These are phyloP conservation scores for Hypsopygia costalis DNA, from an alignment of 2,888 invertebrate genomes.

Conservation along the genomic window DNA sequence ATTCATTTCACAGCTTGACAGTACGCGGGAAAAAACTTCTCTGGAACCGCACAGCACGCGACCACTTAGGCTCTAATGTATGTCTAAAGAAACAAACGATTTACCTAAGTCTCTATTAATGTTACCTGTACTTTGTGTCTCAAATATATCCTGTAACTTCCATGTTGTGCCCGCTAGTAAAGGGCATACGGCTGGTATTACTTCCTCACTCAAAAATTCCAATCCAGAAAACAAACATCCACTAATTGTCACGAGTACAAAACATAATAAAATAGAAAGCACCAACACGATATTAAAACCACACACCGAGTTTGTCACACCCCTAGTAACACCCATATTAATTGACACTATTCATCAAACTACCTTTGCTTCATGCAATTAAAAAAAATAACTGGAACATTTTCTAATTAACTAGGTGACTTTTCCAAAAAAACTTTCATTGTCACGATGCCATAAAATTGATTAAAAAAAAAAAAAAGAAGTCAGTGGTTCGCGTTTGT, in stretches of 20 bases:
- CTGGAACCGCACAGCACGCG: too few species aligned
- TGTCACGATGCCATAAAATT: not conserved
- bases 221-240: constrained; percentile 50
- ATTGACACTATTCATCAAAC: constrained; percentile 18
- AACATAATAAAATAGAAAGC: constrained; percentile 30
- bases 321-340: constrained; percentile 31
- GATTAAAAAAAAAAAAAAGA: constrained; percentile 14
- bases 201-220: constrained; percentile 54
- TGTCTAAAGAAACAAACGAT: too few species aligned
- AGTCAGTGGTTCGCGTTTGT: constrained; percentile 1
- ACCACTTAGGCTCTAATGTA: too few species aligned
- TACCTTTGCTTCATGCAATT: constrained; percentile 12
- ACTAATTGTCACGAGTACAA: constrained; percentile 34
- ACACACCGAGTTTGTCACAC: constrained; percentile 28
- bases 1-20: too few species aligned
- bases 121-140: constrained; percentile 43
- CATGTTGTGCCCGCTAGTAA: constrained; percentile 43
- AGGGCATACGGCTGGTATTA: constrained; percentile 50
- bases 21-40: too few species aligned
- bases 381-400: constrained; percentile 8
- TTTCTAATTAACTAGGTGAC: constrained; percentile 8
- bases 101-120: too few species aligned
- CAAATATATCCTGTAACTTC: constrained; percentile 47
- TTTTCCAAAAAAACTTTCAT: not conserved
- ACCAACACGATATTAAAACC: constrained; percentile 29